These are phyloP conservation scores for Drosophila subquinaria DNA, from an alignment of 2,888 invertebrate species.

Conservation along the genomic window DNA sequence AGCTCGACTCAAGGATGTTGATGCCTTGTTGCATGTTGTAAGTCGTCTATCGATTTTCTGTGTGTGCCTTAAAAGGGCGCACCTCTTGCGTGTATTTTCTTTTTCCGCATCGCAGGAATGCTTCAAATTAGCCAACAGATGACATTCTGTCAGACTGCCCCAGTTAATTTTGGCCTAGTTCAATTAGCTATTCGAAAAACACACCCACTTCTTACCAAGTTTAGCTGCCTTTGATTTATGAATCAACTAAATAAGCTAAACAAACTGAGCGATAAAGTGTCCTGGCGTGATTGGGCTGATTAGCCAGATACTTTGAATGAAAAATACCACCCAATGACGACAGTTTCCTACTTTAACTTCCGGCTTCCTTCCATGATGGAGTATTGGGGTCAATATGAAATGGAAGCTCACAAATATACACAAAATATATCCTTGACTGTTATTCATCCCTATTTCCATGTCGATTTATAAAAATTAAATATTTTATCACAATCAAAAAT, in stretches of 20 bases:
- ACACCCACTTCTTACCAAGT: conserved; percentile 5
- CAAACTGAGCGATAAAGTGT: conserved; percentile 33
- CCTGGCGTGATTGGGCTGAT: conserved; percentile 47
- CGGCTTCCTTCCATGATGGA: too few species aligned
- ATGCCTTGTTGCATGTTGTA: conserved; percentile 18
- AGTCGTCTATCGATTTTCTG: conserved; percentile 49
- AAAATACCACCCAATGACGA: conserved; percentile 40
- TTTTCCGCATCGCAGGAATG: conserved; percentile 14
- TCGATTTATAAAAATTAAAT: too few species aligned
- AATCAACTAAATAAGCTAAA: conserved; percentile 2
- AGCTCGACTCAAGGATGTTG: conserved; percentile 18
- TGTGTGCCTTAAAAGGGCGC: conserved; percentile 12
- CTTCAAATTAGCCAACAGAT: conserved; percentile 18
- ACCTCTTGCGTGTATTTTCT: conserved; percentile 36
- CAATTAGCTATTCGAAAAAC: conserved; percentile 17
- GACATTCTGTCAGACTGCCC: conserved; percentile 23
- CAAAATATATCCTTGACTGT: background rate
- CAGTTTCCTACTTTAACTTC: background rate
- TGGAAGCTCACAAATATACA: background rate
- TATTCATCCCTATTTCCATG: background rate
- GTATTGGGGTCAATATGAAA: conserved; percentile 11
- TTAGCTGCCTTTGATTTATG: conserved; percentile 33
- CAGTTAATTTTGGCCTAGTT: conserved; percentile 22
- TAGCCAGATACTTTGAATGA: conserved; percentile 21
- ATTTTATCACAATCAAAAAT: too few species aligned